A percentile compares a stretch with the other conserved stretches of the same genome.
Evolutionary conservation across 2,113 vertebrate genomes (phyloP).

Genomic region (Cebus imitator): DNA sequence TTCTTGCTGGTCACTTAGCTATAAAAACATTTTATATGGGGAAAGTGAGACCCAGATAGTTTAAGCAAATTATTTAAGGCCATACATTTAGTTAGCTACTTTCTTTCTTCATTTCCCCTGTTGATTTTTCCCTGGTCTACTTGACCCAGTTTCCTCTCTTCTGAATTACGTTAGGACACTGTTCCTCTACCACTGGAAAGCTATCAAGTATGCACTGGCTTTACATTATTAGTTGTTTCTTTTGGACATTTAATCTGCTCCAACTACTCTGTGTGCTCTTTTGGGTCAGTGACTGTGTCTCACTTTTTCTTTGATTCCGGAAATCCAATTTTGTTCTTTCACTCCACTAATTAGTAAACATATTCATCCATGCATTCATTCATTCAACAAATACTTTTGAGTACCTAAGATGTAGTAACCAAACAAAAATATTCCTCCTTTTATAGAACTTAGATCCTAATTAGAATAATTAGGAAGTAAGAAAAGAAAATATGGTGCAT

Average conservation of each 20-base stretch:
- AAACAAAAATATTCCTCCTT: not conserved
- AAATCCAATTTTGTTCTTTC: not conserved
- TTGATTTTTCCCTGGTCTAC: not conserved
- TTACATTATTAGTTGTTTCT: not conserved
- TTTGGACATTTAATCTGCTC: not conserved
- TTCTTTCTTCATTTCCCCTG: not conserved
- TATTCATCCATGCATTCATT: not conserved
- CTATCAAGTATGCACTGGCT: not conserved
- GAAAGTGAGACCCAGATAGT: not conserved
- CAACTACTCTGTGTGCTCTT: not conserved
- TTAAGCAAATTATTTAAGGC: not conserved
- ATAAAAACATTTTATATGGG: not conserved
- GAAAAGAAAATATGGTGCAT: not conserved
- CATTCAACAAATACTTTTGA: conserved; percentile 8
- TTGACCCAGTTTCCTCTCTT: not conserved
- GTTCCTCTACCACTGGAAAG: not conserved
- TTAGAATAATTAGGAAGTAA: not conserved
- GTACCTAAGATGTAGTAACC: not conserved
- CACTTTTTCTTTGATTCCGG: not conserved
- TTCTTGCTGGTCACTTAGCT: not conserved
- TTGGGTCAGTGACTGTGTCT: not conserved
- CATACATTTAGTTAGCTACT: not conserved
- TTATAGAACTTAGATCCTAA: not conserved
- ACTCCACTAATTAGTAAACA: not conserved
- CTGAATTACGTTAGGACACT: not conserved